Evolutionary conservation across 2,113 vertebrate genomes (phyloP), one percentile per base, ranked within the genome.

Genomic region (Oncorhynchus mykiss): DNA sequence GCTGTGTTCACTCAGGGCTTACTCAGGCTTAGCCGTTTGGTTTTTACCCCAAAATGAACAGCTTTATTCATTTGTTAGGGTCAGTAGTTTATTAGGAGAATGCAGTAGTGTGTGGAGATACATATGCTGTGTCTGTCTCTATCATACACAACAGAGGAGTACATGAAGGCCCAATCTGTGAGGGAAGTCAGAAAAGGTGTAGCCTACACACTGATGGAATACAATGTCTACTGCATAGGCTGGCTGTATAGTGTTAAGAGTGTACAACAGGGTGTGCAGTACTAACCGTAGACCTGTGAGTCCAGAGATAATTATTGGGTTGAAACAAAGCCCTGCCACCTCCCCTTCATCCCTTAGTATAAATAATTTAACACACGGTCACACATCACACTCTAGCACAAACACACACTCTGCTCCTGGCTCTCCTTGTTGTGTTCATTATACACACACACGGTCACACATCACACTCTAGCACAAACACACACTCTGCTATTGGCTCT

Each of bases 351-450:
- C 67, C 70, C 24, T 68, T 64, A 70, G 16, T 65, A 84, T 85
- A 82, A 88, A 85, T 90, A 87, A 85, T 85, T 67, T 8, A 86
- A 27, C 67, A 6, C 81, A 86, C 71, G n/a, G 16, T 18, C 57
- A 73, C 57, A 69, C 49, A 51, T 54, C n/a, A 75, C n/a, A 70
- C 34, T 64, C 81, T 64, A 57, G 54, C 49, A 25, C n/a, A 75
- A 18, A 71, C 34, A 60, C 14, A 75, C 25, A 25, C 25, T 25
- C 25, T 25, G 25, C 25, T 25, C 25, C 25, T 25, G 25, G 25
- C 25, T 25, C 25, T 25, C 25, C 25, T 25, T 25, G 25, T 25
- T 25, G 25, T 25, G 24, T 25, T 25, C 24, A 25, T 25, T 25
- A 25, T 25, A 25, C 24, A 80, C 67, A 77, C 79, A 77, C 57